phyloP scores from a whole-genome alignment of 2,888 invertebrate species.

The Gymnoscelis rufifasciata region DNA sequence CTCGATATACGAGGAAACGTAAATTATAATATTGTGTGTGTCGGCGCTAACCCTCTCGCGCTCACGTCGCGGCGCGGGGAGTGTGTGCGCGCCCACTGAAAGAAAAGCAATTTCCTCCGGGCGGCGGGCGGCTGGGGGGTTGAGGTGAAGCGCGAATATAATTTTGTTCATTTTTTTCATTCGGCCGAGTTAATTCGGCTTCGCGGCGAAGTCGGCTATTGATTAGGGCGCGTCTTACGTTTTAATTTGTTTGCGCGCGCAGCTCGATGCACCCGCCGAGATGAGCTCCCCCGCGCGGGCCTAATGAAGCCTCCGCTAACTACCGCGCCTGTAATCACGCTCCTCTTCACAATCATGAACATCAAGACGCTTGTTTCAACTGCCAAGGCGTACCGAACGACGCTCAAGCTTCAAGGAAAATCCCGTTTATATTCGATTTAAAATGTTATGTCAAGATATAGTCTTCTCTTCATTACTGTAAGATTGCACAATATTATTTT shows the following conservation, averaged over 20 bases:
- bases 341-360: slow-evolving; percentile 65
- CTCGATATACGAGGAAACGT: slow-evolving; percentile 77
- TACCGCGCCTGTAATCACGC: slow-evolving; percentile 60
- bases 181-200: slow-evolving; percentile 78
- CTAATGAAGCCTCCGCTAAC: slow-evolving; percentile 73
- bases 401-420: slow-evolving; percentile 7
- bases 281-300: slow-evolving; percentile 50
- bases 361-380: slow-evolving; percentile 28
- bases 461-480: neutral
- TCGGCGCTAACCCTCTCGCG: slow-evolving; percentile 75
- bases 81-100: slow-evolving; percentile 77
- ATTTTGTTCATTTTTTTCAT: slow-evolving; percentile 80
- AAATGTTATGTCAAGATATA: neutral
- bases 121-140: slow-evolving; percentile 53
- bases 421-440: slow-evolving; percentile 3
- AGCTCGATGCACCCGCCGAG: slow-evolving; percentile 73
- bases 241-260: slow-evolving; percentile 80
- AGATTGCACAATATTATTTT: neutral
- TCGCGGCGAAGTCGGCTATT: slow-evolving; percentile 76
- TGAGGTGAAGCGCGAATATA: slow-evolving; percentile 78
- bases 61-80: slow-evolving; percentile 51
- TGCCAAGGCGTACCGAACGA: slow-evolving; percentile 1
- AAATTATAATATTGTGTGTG: slow-evolving; percentile 79
- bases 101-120: slow-evolving; percentile 78
- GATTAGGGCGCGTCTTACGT: slow-evolving; percentile 80